Evolutionary conservation across 2,113 vertebrate species (phyloP), one percentile per base, ranked within the genome.

Genomic region (Prionailurus viverrinus): DNA sequence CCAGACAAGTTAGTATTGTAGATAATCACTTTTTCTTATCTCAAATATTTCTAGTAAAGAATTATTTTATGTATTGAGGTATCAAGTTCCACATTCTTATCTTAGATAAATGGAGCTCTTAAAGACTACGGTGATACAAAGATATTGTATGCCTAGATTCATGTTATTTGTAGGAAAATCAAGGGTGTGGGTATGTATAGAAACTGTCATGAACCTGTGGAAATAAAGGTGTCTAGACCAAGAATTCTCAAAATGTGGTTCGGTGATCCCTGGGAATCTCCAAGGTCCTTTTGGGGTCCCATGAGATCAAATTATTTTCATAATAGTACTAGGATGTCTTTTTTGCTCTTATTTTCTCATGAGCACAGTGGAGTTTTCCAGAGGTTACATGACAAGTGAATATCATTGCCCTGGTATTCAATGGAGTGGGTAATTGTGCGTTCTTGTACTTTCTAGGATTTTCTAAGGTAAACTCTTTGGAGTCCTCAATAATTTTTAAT

Each of bases 11-110:
- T 89, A 39, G 51, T 83, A 51, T 39, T 89, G 27, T 53, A 87
- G 91, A n/a, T 71, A 53, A 78, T 48, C n/a, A 45, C 79, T 58
- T 5, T 21, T 45, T 61, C 36, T 73, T 16, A 87, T 69, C 36
- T 80, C 79, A 95, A 83, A 74, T 90, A 90, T 90, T 96, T 31
- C 69, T 74, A 90, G 39, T n/a, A 29, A 71, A 78, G 80, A 71
- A 53, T 74, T 92, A 71, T 41, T 88, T 81, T 55, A 66, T 39
- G 33, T 61, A 63, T 79, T 89, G 29, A 68, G 41, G 69, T 68
- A 36, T 31, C 8, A 45, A 61, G 31, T 85, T 78, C 7, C 31
- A 69, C 13, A 69, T 83, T 53, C 15, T 86, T 78, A 69, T 51
- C 14, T 92, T 79, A 71, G 33, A 31, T 39, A 33, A 36, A 58